Evolutionary conservation across 2,113 vertebrate species (phyloP).

Genomic region (Dasyornis broadbenti): DNA sequence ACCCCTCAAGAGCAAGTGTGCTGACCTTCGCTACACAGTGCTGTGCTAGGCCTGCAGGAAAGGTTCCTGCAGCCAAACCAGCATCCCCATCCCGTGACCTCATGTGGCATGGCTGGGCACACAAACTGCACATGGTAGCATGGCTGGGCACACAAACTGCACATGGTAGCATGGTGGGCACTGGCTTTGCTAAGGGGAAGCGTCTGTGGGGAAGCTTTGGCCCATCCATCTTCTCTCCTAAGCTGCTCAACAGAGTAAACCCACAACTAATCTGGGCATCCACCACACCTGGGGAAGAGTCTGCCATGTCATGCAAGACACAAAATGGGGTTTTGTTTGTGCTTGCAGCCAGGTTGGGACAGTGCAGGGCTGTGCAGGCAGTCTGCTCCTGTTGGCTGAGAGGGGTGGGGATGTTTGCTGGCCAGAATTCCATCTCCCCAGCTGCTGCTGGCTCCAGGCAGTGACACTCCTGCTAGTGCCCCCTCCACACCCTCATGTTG

Average conservation of each 20-base stretch:
- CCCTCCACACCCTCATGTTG: background rate
- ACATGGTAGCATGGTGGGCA: fast-evolving
- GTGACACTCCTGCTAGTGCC: background rate
- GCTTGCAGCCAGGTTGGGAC: background rate
- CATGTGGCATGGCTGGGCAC: fast-evolving
- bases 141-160: background rate
- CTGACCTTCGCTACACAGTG: background rate
- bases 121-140: fast-evolving
- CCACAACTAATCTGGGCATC: background rate
- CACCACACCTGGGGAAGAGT: fast-evolving
- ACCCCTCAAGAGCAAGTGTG: fast-evolving
- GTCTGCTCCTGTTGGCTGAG: background rate
- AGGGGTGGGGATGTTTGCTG: background rate
- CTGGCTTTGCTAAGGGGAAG: background rate
- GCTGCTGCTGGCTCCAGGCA: background rate
- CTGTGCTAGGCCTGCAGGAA: background rate
- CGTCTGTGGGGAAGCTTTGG: background rate
- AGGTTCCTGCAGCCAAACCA: background rate
- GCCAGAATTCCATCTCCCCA: background rate
- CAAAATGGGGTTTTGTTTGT: background rate
- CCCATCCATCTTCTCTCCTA: background rate
- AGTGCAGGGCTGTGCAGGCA: background rate
- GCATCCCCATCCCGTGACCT: fast-evolving
- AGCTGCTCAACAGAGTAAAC: fast-evolving
- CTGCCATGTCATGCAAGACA: background rate